Evolutionary conservation across 2,888 invertebrate genomes (phyloP), one percentile per base, ranked within the genome.

Genomic region (Auanema sp.): DNA sequence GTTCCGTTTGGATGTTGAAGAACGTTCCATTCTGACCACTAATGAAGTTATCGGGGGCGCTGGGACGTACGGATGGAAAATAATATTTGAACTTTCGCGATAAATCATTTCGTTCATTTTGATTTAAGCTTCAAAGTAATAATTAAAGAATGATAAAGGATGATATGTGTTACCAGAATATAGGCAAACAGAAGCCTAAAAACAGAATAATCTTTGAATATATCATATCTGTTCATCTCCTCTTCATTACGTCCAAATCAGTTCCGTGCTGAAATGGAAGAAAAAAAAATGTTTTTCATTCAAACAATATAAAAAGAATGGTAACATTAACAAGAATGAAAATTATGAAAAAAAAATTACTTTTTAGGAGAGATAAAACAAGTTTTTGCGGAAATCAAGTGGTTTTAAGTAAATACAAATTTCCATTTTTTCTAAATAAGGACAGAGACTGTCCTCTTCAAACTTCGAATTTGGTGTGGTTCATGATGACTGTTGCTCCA

Each of bases 11-110:
- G 59, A 76, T 65, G 62, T 66, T 67, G 70, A 76, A 76, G 53
- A 70, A 76, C 2, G 74, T 70, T 0, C 76, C 76, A 60, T 76
- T 76, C 16, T 66, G 57, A 44, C 64, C 65, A 25, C 69, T 64
- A 1, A 75, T 58, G 49, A 65, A 66, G 43, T 75, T 75, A 14
- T 75, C 75, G 14, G 71, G 71, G 14, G 76, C 75, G 12, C 68
- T 69, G 11, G 80, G 80, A 16, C 79, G 63, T 8, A 80, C 80
- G 11, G 78, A 76, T 24, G 66, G 56, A 57, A 78, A 78, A 58
- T 80, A 80, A 58, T 80, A 80, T 56, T 80, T 80, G 72, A 80
- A 79, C 64, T 80, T 80, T 11, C 80, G 76, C 14, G 72, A 71
- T 0, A 80, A 61, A 50, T 80, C 80, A 60, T 78, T 78, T 2